Percentiles rank a stretch among this genome's conserved stretches.
These are phyloP conservation scores for Temnothorax longispinosus DNA, from an alignment of 1,140 invertebrate genomes.

Conservation along the genomic window DNA sequence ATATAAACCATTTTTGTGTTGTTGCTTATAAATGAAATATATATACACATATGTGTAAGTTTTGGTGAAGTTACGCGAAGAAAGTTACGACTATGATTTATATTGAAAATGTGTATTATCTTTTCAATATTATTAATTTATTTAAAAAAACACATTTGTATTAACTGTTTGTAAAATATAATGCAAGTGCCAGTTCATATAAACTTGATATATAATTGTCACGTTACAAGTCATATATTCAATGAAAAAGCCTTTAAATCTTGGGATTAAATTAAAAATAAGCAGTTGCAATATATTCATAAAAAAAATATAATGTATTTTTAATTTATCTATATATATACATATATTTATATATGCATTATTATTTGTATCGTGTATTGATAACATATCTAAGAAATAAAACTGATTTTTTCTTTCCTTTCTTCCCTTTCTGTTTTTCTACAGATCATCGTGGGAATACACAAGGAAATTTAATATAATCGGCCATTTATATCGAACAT, in stretches of 20 bases:
- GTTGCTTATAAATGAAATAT: slow-evolving; percentile 15
- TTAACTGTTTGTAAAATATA: slow-evolving; percentile 71
- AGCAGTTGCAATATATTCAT: slow-evolving; percentile 59
- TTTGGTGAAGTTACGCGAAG: slow-evolving; percentile 58
- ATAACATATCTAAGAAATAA: slow-evolving; percentile 66
- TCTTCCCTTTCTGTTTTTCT: slow-evolving; percentile 36
- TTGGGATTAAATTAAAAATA: neutral
- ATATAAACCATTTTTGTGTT: slow-evolving; percentile 55
- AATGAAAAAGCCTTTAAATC: neutral
- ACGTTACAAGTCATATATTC: neutral
- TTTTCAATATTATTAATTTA: slow-evolving; percentile 42
- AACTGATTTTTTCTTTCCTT: slow-evolving; percentile 39
- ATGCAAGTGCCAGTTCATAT: slow-evolving; percentile 29
- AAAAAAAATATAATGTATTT: slow-evolving; percentile 15
- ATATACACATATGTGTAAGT: slow-evolving; percentile 64
- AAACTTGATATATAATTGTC: neutral
- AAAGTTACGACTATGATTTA: slow-evolving; percentile 36
- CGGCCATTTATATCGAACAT: slow-evolving; percentile 63
- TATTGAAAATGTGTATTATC: slow-evolving; percentile 42
- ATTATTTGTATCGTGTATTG: slow-evolving; percentile 48
- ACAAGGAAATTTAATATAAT: slow-evolving; percentile 66
- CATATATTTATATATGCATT: slow-evolving; percentile 44
- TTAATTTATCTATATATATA: slow-evolving; percentile 49
- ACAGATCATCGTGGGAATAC: slow-evolving; percentile 61
- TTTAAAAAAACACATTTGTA: slow-evolving; percentile 48